A percentile compares a stretch with the other conserved stretches of the same genome.
Evolutionary conservation across 2,113 vertebrate species (phyloP).

Genomic region (Poeciliopsis prolifica): DNA sequence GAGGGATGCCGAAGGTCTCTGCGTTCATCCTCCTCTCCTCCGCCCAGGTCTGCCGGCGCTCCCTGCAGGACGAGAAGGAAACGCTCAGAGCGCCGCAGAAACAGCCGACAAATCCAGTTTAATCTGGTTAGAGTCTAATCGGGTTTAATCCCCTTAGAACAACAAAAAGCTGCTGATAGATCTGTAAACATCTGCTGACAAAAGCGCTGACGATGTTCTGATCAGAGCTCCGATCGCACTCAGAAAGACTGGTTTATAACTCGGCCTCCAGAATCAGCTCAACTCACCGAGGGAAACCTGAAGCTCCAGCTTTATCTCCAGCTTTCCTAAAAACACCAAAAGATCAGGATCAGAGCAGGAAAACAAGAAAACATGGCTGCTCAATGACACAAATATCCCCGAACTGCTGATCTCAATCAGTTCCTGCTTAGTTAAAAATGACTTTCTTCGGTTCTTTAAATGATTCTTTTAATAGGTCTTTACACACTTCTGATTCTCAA

Average conservation of each 20-base stretch:
- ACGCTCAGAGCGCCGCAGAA: background rate
- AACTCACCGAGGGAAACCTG: constrained; percentile 63
- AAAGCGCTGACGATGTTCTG: no score
- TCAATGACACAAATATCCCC: background rate
- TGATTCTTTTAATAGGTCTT: no score
- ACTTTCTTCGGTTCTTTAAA: no score
- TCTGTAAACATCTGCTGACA: background rate
- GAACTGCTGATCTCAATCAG: background rate
- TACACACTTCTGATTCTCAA: no score
- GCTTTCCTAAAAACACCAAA: constrained; percentile 60
- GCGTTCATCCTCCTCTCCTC: constrained; percentile 92
- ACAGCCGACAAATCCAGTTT: background rate
- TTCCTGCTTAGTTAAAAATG: no score
- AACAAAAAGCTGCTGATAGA: background rate
- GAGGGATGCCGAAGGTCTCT: constrained; percentile 90
- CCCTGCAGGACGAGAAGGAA: constrained; percentile 66
- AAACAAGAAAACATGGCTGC: background rate
- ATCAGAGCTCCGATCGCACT: no score
- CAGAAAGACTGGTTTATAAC: background rate
- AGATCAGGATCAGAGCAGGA: background rate
- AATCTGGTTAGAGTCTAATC: background rate
- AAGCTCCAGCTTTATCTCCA: constrained; percentile 64
- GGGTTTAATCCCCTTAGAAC: background rate
- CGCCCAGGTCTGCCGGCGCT: constrained; percentile 92
- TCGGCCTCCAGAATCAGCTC: background rate